These are phyloP conservation scores for Zygaena filipendulae DNA, from an alignment of 2,888 invertebrate genomes.

Conservation along the genomic window DNA sequence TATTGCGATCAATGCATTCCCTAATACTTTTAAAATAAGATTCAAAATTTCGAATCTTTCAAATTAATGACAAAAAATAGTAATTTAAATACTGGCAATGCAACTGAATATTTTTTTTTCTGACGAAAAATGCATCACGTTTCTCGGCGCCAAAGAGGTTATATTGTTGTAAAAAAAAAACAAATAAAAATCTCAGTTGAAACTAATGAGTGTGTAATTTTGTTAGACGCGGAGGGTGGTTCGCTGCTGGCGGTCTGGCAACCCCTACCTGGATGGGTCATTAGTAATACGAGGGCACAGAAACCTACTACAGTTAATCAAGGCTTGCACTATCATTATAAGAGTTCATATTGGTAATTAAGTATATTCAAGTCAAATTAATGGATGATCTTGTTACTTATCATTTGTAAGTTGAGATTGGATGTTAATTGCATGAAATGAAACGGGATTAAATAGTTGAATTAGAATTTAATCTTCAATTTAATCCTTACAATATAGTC, in stretches of 20 bases:
- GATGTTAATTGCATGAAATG: too few relatives aligned
- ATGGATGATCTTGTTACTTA: too few relatives aligned
- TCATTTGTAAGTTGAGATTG: too few relatives aligned
- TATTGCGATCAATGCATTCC: too few relatives aligned
- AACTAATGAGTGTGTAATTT: conserved; percentile 63
- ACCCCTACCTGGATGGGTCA: conserved; percentile 44
- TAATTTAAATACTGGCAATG: too few relatives aligned
- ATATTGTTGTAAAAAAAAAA: conserved; percentile 29
- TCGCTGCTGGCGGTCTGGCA: conserved; percentile 45
- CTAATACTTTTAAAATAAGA: too few relatives aligned
- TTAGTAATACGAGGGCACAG: conserved; percentile 34
- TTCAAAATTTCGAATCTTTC: too few relatives aligned
- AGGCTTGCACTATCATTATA: conserved; percentile 20
- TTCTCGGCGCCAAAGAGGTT: conserved; percentile 23
- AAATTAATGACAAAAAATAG: too few relatives aligned
- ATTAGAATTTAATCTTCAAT: too few relatives aligned
- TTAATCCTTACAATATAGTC: too few relatives aligned
- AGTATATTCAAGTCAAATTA: conserved; percentile 3
- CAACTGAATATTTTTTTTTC: too few relatives aligned
- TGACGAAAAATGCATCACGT: neutral
- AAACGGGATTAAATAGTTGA: too few relatives aligned
- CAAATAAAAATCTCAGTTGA: conserved; percentile 45
- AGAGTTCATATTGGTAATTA: conserved; percentile 1
- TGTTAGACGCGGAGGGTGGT: conserved; percentile 51
- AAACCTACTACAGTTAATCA: conserved; percentile 35